Percentiles rank a stretch among this genome's conserved stretches.
phyloP scores from a whole-genome alignment of 2,888 invertebrate species.

The Lasius platythorax region DNA sequence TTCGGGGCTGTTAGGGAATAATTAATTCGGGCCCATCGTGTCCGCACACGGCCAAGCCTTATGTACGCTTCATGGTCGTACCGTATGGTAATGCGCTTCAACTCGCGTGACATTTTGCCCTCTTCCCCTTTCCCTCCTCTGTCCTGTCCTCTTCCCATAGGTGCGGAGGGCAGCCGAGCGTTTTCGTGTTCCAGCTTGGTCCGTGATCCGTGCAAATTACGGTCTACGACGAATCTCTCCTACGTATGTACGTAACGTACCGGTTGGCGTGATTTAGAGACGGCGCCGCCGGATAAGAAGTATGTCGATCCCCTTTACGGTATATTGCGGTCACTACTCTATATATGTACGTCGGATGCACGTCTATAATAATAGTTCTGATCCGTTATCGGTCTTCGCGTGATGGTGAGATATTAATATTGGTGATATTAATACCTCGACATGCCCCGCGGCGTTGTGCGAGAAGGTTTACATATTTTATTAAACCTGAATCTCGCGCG shows the following conservation, averaged over 20 bases:
- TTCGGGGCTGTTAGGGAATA: constrained; percentile 71
- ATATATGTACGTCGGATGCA: not conserved
- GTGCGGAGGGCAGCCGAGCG: constrained; percentile 51
- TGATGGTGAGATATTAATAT: not conserved
- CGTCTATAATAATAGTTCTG: constrained; percentile 23
- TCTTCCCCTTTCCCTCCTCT: not conserved
- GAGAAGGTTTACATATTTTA: not conserved
- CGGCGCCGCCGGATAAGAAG: constrained; percentile 63
- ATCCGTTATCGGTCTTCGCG: not conserved
- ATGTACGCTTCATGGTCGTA: constrained; percentile 70
- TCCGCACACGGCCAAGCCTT: constrained; percentile 62
- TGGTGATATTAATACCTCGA: not conserved
- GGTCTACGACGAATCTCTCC: constrained; percentile 70
- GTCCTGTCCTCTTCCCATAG: not conserved
- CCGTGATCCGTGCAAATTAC: constrained; percentile 70
- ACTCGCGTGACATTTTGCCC: constrained; percentile 68
- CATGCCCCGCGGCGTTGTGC: not conserved
- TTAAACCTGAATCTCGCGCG: constrained; percentile 8
- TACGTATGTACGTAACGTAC: constrained; percentile 64
- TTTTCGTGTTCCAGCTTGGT: constrained; percentile 70
- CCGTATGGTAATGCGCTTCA: constrained; percentile 74
- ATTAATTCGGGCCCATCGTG: constrained; percentile 68
- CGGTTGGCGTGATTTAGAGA: constrained; percentile 67
- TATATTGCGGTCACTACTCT: not conserved
- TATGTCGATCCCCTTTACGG: constrained; percentile 45